A percentile compares a stretch with the other conserved stretches of the same genome.
phyloP scores from a whole-genome alignment of 2,113 vertebrate species.

The Camelus bactrianus region DNA sequence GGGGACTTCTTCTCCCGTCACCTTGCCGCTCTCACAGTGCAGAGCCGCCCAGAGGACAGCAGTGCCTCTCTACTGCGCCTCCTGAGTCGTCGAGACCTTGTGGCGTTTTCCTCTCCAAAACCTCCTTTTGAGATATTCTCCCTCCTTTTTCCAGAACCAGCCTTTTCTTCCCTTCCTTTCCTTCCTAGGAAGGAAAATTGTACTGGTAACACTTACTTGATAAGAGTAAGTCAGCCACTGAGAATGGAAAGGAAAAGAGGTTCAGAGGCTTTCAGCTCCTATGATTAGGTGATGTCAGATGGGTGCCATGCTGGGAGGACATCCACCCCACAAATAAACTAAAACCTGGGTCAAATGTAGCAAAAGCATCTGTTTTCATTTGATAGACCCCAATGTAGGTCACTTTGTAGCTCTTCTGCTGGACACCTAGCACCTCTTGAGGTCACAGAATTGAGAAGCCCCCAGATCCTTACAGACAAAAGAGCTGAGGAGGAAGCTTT shows the following conservation, averaged over 20 bases:
- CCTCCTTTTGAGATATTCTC: neutral
- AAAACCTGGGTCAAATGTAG: neutral
- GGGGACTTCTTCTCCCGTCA: accelerated
- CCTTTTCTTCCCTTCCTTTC: neutral
- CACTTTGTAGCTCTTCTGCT: neutral
- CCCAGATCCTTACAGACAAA: too few species aligned
- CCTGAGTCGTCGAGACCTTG: neutral
- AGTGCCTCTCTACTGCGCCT: too few species aligned
- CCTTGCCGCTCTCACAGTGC: accelerated
- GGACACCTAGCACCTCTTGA: neutral
- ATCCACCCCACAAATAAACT: neutral
- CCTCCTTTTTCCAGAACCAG: neutral
- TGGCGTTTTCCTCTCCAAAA: neutral
- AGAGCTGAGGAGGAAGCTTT: neutral
- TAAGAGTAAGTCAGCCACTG: neutral
- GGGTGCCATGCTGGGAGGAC: neutral
- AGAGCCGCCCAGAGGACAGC: too few species aligned
- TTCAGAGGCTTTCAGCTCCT: neutral
- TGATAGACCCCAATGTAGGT: neutral
- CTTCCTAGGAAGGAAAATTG: neutral
- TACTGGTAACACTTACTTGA: neutral
- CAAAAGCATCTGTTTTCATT: neutral
- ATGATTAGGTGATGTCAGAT: neutral
- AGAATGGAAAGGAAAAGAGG: neutral
- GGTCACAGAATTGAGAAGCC: neutral